Evolutionary conservation across 2,797 vertebrate species (phyloP).

Genomic region (Oreochromis grahami): DNA sequence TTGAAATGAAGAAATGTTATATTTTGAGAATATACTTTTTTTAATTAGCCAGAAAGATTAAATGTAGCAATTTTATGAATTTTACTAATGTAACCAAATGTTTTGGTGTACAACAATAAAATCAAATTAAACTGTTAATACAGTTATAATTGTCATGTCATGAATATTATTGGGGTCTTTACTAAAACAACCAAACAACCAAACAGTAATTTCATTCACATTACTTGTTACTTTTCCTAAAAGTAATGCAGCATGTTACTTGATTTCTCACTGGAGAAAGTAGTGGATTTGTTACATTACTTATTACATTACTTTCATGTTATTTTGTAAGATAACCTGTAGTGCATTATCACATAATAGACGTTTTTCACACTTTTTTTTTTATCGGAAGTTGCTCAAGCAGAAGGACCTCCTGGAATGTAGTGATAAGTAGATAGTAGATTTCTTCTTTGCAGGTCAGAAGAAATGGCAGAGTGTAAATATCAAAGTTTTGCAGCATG

Average conservation of each 20-base stretch:
- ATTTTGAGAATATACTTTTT: not conserved
- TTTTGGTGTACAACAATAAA: not conserved
- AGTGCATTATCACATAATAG: not conserved
- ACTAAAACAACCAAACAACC: not conserved
- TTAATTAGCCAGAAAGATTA: not conserved
- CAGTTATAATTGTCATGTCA: not conserved
- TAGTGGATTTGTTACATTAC: not conserved
- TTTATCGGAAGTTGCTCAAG: not conserved
- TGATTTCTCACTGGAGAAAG: not conserved
- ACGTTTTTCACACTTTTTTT: not conserved
- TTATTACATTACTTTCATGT: not conserved
- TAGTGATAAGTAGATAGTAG: not conserved
- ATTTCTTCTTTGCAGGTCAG: not conserved
- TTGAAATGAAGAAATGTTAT: not conserved
- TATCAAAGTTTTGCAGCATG: not conserved
- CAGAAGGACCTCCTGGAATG: not conserved
- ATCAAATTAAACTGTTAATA: not conserved
- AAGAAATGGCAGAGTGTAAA: not conserved
- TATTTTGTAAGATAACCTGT: not conserved
- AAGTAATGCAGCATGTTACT: not conserved
- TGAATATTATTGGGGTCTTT: not conserved
- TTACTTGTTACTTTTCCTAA: not conserved
- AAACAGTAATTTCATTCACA: not conserved
- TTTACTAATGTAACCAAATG: not conserved
- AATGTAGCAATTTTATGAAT: not conserved